Percentiles rank a stretch among this genome's conserved stretches.
phyloP scores from a whole-genome alignment of 2,113 vertebrate species.

The Eulacestoma nigropectus region DNA sequence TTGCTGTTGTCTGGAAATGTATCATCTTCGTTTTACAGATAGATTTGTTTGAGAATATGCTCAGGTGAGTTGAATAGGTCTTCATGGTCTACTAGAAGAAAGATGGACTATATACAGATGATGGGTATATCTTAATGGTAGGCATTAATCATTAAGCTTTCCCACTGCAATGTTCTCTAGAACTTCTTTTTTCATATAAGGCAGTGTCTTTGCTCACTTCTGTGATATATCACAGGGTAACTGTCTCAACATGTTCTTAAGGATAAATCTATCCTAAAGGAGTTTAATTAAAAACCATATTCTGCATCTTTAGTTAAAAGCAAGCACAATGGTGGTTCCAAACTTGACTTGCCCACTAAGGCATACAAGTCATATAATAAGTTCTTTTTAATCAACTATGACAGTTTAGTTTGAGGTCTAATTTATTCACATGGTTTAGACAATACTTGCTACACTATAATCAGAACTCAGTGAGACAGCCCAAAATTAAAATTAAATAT shows the following conservation, averaged over 20 bases:
- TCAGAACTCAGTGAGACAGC: neutral
- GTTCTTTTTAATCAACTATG: neutral
- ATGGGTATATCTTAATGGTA: neutral
- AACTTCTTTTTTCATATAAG: neutral
- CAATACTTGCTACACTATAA: neutral
- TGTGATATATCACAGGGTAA: neutral
- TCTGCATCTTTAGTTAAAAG: neutral
- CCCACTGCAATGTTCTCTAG: neutral
- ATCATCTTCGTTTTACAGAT: neutral
- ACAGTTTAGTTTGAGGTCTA: neutral
- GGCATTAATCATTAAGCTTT: neutral
- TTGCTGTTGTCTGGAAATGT: neutral
- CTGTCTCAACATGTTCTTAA: neutral
- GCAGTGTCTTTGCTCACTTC: neutral
- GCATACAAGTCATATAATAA: neutral
- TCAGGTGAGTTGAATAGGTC: neutral
- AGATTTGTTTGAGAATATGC: neutral
- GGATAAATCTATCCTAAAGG: neutral
- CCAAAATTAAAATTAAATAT: neutral
- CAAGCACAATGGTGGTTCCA: neutral
- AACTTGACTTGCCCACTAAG: neutral
- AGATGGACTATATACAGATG: neutral
- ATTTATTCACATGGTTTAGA: neutral
- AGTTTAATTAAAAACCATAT: neutral
- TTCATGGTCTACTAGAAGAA: neutral